These are phyloP conservation scores for Salmo trutta DNA, from an alignment of 2,797 vertebrate species.

Conservation along the genomic window DNA sequence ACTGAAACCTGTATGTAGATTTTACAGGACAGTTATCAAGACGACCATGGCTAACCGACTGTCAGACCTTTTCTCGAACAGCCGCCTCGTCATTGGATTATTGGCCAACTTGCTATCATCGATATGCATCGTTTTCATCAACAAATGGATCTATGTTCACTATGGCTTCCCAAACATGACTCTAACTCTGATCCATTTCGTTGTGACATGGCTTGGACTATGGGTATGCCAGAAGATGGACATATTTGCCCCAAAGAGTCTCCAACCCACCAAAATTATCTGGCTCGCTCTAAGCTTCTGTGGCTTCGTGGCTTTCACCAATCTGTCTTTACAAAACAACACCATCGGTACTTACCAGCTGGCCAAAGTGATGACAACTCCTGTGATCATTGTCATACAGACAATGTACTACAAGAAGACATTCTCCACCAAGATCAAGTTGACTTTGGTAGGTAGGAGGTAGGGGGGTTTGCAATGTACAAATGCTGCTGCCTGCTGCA, in stretches of 20 bases:
- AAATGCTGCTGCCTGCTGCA: not conserved
- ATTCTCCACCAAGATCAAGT: conserved; percentile 87
- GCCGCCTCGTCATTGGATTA: conserved; percentile 81
- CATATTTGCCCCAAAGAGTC: conserved; percentile 87
- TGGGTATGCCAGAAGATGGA: conserved; percentile 85
- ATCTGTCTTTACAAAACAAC: conserved; percentile 95
- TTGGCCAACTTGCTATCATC: conserved; percentile 88
- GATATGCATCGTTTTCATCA: conserved; percentile 95
- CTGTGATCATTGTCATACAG: conserved; percentile 94
- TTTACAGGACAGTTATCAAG: not conserved
- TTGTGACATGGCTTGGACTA: conserved; percentile 91
- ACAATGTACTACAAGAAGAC: conserved; percentile 88
- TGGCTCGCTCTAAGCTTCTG: conserved; percentile 94
- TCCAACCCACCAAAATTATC: conserved; percentile 77
- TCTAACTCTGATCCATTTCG: conserved; percentile 93
- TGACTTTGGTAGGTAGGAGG: conserved; percentile 82
- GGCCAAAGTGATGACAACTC: conserved; percentile 97
- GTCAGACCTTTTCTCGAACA: conserved; percentile 61
- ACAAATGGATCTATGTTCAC: conserved; percentile 97
- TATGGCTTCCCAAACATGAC: conserved; percentile 96
- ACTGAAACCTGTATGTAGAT: not conserved
- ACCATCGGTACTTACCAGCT: conserved; percentile 97
- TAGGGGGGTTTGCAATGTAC: not conserved
- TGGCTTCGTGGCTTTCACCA: conserved; percentile 96
- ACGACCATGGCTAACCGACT: conserved; percentile 53